Evolutionary conservation across 2,113 vertebrate species (phyloP), one percentile per base, ranked within the genome.

Genomic region (Neotoma lepida): DNA sequence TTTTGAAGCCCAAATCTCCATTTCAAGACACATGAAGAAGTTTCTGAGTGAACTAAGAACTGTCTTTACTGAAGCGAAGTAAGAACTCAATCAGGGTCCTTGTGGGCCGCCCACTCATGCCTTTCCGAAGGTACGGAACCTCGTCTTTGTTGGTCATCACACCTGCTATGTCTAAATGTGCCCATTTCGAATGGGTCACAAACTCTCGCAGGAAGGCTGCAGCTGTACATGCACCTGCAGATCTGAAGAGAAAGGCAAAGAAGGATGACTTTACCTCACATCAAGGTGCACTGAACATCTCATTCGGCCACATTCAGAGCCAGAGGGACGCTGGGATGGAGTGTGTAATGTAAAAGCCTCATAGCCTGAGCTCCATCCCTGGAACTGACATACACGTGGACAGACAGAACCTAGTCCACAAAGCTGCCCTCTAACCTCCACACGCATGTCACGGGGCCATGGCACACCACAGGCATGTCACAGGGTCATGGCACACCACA

Each of bases 121-220:
- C 99, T 89, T 99, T 99, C 9, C 98, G 97, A 66, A 99, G 98
- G 85, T 99, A 99, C 0, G 99, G 99, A 77, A 99, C 94, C 96
- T 99, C 99, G 4, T 99, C 99, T 94, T 99, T 99, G 96, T 99
- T 99, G 0, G 97, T 98, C 99, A 99, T 99, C 94, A 99, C 99
- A 4, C 99, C 99, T 13, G 99, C 99, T 13, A 99, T 99, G 96
- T 99, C 99, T 89, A 99, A 97, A 89, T 99, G 99, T 41, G 99
- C 99, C 99, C 99, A 99, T 81, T 99, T 99, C 58, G 98, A 89
- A 12, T 98, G 97, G 0, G 98, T 99, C 95, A 99, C 99, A 92
- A 99, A 99, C 93, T 99, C 99, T 92, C 96, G 98, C 90, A 99
- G 98, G 97, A 99, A 99, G 0, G 99, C 99, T 7, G 99, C 99